Percentiles rank a stretch among this genome's conserved stretches.
Conservation (phyloP, 35 echinoderm and acorn worm genomes). For the Nesometra sesokonis region DNA sequence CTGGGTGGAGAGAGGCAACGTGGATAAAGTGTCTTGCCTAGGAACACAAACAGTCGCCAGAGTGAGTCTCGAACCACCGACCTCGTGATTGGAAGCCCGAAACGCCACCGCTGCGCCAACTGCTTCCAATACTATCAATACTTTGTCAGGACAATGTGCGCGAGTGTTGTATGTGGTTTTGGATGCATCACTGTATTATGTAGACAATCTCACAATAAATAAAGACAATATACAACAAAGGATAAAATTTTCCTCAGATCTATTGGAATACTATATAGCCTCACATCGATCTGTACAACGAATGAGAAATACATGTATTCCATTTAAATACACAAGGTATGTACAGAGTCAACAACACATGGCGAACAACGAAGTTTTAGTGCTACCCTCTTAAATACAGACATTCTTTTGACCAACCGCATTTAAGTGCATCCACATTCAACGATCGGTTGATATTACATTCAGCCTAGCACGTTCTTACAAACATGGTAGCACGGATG, state of each 20-base stretch:
- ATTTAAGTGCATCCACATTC: neutral
- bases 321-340: slow-evolving; percentile 1
- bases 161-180: too few species aligned
- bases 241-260: neutral
- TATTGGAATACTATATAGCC: neutral
- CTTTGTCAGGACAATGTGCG: too few species aligned
- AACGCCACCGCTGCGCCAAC: too few species aligned
- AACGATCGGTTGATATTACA: neutral
- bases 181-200: too few species aligned
- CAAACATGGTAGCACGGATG: neutral
- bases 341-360: neutral
- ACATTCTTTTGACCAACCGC: neutral
- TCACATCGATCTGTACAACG: neutral
- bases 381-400: neutral
- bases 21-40: too few species aligned
- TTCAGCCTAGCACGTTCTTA: neutral
- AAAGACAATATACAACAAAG: neutral
- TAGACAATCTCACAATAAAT: neutral
- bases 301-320: neutral
- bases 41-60: too few species aligned
- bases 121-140: too few species aligned
- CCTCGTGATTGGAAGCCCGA: too few species aligned
- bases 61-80: too few species aligned
- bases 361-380: neutral
- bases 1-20: too few species aligned